phyloP scores from a whole-genome alignment of 2,888 invertebrate species.

The Gerris lacustris region DNA sequence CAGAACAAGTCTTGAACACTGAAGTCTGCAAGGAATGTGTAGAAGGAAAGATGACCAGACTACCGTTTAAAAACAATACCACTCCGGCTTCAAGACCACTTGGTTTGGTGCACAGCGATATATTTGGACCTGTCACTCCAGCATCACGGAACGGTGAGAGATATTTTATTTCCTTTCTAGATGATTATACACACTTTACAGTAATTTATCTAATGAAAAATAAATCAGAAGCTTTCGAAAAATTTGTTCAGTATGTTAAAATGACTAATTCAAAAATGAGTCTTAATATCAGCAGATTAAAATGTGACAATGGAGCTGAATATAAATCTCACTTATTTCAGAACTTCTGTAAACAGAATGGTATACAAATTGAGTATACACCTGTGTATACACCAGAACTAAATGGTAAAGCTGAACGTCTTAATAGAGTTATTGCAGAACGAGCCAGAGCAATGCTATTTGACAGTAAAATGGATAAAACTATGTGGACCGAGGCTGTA shows the following conservation, averaged over 20 bases:
- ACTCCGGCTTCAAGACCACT: slow-evolving; percentile 8
- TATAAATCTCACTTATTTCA: slow-evolving; percentile 12
- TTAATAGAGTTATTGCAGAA: slow-evolving; percentile 18
- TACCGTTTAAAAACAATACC: background rate
- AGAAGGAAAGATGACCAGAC: slow-evolving; percentile 12
- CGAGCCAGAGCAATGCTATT: no score
- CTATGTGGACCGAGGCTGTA: slow-evolving; percentile 14
- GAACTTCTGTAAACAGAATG: slow-evolving; percentile 15
- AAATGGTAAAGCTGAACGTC: slow-evolving; percentile 17
- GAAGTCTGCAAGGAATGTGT: no score
- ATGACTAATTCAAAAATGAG: slow-evolving; percentile 9
- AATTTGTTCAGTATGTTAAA: slow-evolving; percentile 14
- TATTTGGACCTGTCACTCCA: slow-evolving; percentile 14
- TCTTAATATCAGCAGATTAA: slow-evolving; percentile 5
- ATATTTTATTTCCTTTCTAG: slow-evolving; percentile 17
- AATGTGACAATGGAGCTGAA: slow-evolving; percentile 14
- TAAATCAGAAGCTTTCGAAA: slow-evolving; percentile 14
- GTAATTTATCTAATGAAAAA: slow-evolving; percentile 10
- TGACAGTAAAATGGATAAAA: slow-evolving; percentile 11
- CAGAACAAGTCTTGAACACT: no score
- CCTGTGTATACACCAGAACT: slow-evolving; percentile 16
- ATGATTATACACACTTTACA: slow-evolving; percentile 17
- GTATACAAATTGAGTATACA: slow-evolving; percentile 17
- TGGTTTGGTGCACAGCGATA: slow-evolving; percentile 17
- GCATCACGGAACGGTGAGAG: background rate